A percentile compares a stretch with the other conserved stretches of the same genome.
Evolutionary conservation across 2,888 invertebrate genomes (phyloP).

Genomic region (Volucella inflata): DNA sequence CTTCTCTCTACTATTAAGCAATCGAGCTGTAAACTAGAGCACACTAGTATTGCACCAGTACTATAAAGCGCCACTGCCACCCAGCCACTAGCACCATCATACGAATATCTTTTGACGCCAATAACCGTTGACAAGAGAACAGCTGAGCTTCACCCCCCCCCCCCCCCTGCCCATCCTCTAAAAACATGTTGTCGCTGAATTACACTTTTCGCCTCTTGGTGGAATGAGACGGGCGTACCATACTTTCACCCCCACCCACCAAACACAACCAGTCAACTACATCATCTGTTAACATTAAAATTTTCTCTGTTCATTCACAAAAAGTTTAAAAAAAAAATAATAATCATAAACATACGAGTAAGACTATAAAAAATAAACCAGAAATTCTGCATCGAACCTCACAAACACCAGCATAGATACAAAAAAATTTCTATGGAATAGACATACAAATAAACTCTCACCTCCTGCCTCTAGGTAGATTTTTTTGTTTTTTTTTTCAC

Average conservation of each 20-base stretch:
- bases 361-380: constrained; percentile 40
- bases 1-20: constrained; percentile 47
- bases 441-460: constrained; percentile 35
- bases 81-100: constrained; percentile 14
- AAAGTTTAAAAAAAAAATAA: constrained; percentile 32
- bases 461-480: constrained; percentile 4
- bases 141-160: constrained; percentile 56
- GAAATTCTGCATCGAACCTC: not conserved
- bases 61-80: constrained; percentile 27
- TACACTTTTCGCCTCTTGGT: constrained; percentile 1
- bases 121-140: constrained; percentile 57
- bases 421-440: not conserved
- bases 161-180: not conserved
- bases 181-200: not conserved
- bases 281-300: constrained; percentile 3
- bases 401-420: constrained; percentile 13
- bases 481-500: not conserved
- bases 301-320: constrained; percentile 67
- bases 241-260: not conserved
- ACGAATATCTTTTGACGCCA: constrained; percentile 55
- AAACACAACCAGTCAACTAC: not conserved
- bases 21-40: constrained; percentile 58
- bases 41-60: constrained; percentile 11
- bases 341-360: not conserved
- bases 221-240: no score